Evolutionary conservation across 2,888 invertebrate genomes (phyloP).

Genomic region (Volucella inflata): DNA sequence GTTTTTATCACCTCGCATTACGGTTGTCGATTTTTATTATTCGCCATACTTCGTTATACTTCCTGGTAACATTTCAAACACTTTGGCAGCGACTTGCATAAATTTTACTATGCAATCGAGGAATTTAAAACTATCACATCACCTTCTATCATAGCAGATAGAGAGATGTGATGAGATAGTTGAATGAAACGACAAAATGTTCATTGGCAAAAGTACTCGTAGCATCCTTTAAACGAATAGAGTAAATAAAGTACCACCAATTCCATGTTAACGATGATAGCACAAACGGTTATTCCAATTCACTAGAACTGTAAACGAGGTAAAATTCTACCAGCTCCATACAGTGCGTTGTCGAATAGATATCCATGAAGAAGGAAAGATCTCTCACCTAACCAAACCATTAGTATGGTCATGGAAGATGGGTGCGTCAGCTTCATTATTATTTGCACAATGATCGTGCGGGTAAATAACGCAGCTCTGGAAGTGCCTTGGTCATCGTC

Average conservation of each 20-base stretch:
- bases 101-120: too few relatives aligned
- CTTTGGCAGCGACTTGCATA: too few relatives aligned
- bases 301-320: conserved; percentile 45
- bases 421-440: conserved; percentile 64
- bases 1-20: too few relatives aligned
- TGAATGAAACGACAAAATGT: neutral
- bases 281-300: conserved; percentile 45
- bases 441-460: conserved; percentile 56
- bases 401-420: conserved; percentile 40
- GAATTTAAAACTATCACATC: too few relatives aligned
- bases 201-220: neutral
- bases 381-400: conserved; percentile 41
- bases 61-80: too few relatives aligned
- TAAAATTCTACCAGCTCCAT: conserved; percentile 1
- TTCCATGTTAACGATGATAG: conserved; percentile 25
- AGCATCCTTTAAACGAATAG: neutral
- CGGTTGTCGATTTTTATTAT: too few relatives aligned
- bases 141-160: too few relatives aligned
- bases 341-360: neutral
- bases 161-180: too few relatives aligned
- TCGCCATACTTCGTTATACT: too few relatives aligned
- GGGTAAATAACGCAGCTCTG: conserved; percentile 52
- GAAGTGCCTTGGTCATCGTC: conserved; percentile 19
- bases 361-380: conserved; percentile 25
- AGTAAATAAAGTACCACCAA: neutral